Conservation (phyloP, 2,797 vertebrate genomes). For the Coluber constrictor region DNA sequence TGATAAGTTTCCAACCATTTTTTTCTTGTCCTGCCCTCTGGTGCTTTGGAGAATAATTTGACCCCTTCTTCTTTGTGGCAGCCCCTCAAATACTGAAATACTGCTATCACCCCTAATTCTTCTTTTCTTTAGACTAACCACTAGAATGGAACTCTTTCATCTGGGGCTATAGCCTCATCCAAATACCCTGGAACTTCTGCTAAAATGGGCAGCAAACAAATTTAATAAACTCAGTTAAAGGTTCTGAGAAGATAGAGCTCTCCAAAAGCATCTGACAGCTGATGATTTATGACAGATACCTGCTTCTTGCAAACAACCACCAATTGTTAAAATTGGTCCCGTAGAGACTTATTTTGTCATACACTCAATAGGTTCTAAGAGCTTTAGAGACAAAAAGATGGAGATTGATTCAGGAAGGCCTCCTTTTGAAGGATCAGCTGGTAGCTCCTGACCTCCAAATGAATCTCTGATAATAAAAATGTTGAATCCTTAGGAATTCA, state of each 20-base stretch:
- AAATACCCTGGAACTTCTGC: background rate
- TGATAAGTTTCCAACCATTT: too few relatives aligned
- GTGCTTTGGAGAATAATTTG: too few relatives aligned
- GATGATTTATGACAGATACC: background rate
- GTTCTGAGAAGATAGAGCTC: background rate
- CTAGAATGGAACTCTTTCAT: background rate
- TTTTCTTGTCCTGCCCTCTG: too few relatives aligned
- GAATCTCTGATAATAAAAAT: background rate
- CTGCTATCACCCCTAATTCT: too few relatives aligned
- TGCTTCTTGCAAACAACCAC: background rate
- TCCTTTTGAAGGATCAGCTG: background rate
- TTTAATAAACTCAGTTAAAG: background rate
- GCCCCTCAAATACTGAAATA: too few relatives aligned
- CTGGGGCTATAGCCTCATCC: background rate
- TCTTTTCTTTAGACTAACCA: too few relatives aligned
- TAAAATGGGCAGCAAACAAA: background rate
- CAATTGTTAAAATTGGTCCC: background rate
- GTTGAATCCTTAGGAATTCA: background rate
- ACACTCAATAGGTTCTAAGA: background rate
- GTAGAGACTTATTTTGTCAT: background rate
- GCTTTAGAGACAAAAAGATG: background rate
- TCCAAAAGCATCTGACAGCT: background rate
- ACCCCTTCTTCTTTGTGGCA: too few relatives aligned
- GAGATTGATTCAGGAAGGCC: background rate
- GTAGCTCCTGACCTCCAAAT: background rate